phyloP scores from a whole-genome alignment of 2,888 invertebrate genomes.

The Corythucha ciliata region DNA sequence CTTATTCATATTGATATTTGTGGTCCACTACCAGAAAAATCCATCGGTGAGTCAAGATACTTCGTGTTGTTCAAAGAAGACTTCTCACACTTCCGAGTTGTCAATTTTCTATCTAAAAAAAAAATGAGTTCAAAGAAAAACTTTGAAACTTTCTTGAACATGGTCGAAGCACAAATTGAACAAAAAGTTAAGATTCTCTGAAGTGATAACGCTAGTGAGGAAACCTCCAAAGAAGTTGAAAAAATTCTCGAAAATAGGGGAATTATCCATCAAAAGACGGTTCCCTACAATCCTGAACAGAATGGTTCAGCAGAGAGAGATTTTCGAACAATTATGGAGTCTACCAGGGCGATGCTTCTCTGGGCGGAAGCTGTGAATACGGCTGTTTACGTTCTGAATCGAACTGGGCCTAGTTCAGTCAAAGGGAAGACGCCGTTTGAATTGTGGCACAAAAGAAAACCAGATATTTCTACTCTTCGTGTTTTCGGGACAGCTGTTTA shows the following conservation, averaged over 20 bases:
- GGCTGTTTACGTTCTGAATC: conserved; percentile 4
- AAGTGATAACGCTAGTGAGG: conserved; percentile 38
- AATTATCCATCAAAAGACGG: no score
- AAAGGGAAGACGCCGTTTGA: conserved; percentile 14
- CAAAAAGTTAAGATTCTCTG: conserved; percentile 36
- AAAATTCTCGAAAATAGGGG: no score
- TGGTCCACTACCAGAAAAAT: conserved; percentile 33
- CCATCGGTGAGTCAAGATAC: conserved; percentile 34
- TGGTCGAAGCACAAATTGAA: conserved; percentile 34
- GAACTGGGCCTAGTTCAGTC: conserved; percentile 7
- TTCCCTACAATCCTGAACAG: conserved; percentile 29
- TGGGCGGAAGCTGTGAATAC: conserved; percentile 16
- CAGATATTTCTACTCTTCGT: no score
- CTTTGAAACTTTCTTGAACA: no score
- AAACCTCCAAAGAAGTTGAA: conserved; percentile 32
- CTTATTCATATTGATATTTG: conserved; percentile 35
- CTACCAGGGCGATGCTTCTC: conserved; percentile 26
- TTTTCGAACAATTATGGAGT: conserved; percentile 30
- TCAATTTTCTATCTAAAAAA: no score
- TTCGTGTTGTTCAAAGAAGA: conserved; percentile 37
- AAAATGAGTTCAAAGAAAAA: no score
- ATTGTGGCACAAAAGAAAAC: conserved; percentile 1
- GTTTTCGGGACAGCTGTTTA: no score
- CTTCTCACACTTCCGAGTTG: conserved; percentile 34
- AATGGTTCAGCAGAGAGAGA: conserved; percentile 31